phyloP scores from a whole-genome alignment of 2,113 vertebrate species.

The Phalacrocorax pelagicus region DNA sequence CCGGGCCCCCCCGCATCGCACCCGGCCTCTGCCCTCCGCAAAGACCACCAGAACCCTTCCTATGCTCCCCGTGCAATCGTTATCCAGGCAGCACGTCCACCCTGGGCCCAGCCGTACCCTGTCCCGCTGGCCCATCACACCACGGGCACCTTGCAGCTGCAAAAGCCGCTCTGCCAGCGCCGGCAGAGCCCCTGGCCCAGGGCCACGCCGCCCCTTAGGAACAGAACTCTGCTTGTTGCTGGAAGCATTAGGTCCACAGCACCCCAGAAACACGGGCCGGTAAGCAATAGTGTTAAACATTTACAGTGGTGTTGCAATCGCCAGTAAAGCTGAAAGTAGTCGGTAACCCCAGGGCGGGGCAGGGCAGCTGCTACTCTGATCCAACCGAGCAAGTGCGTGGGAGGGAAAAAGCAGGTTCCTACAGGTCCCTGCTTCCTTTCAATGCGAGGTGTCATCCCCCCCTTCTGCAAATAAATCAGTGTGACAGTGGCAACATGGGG shows the following conservation, averaged over 20 bases:
- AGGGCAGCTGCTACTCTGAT: not conserved
- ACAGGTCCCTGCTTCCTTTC: not conserved
- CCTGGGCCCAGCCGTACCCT: fast-evolving
- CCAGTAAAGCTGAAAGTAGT: not conserved
- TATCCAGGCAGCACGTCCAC: not conserved
- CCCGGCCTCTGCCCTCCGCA: not conserved
- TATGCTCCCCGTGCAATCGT: not conserved
- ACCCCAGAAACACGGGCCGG: not conserved
- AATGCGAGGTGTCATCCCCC: not conserved
- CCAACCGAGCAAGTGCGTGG: fast-evolving
- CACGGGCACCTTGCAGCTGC: not conserved
- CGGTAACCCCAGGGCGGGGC: not conserved
- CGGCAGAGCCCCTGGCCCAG: not conserved
- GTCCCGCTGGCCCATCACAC: fast-evolving
- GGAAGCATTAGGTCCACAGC: not conserved
- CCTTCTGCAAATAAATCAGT: not conserved
- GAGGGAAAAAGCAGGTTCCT: not conserved
- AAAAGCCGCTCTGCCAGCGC: not conserved
- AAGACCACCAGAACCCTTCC: not conserved
- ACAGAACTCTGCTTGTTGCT: fast-evolving
- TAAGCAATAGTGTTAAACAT: not conserved
- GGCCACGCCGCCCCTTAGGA: fast-evolving
- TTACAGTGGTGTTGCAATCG: not conserved
- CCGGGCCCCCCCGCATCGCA: not conserved
- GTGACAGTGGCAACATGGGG: not conserved